Percentiles rank a stretch among this genome's conserved stretches.
These are phyloP conservation scores for Alectura lathami DNA, from an alignment of 2,113 vertebrate species.

Conservation along the genomic window DNA sequence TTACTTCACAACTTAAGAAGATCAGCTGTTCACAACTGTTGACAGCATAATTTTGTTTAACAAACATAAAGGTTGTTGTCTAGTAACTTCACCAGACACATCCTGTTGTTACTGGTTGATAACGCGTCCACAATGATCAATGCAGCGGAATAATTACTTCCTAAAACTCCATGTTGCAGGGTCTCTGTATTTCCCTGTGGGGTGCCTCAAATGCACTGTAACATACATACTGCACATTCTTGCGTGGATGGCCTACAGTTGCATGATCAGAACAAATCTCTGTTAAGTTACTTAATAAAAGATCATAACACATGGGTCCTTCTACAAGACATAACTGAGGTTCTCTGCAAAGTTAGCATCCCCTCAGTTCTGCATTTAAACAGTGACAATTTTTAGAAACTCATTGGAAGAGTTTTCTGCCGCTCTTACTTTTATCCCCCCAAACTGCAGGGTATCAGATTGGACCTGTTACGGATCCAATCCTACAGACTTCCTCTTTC, in stretches of 20 bases:
- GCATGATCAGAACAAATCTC: neutral
- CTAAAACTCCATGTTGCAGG: neutral
- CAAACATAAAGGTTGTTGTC: neutral
- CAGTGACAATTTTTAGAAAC: neutral
- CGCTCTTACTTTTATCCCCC: neutral
- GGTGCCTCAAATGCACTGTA: neutral
- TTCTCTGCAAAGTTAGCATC: neutral
- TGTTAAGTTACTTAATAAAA: neutral
- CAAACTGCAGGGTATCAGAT: neutral
- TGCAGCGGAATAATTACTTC: neutral
- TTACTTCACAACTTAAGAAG: neutral
- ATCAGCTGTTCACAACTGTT: neutral
- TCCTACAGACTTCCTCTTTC: neutral
- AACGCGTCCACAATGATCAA: neutral
- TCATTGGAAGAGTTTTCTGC: neutral
- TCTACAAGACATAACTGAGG: neutral
- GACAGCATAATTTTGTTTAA: neutral
- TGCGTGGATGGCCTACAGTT: accelerated
- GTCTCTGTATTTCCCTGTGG: neutral
- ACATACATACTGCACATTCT: neutral
- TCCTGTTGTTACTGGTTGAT: neutral
- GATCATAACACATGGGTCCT: neutral
- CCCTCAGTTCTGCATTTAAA: neutral
- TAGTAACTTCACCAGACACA: neutral
- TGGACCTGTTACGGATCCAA: neutral